Evolutionary conservation across 2,797 vertebrate species (phyloP).

Genomic region (Mus minutoides): DNA sequence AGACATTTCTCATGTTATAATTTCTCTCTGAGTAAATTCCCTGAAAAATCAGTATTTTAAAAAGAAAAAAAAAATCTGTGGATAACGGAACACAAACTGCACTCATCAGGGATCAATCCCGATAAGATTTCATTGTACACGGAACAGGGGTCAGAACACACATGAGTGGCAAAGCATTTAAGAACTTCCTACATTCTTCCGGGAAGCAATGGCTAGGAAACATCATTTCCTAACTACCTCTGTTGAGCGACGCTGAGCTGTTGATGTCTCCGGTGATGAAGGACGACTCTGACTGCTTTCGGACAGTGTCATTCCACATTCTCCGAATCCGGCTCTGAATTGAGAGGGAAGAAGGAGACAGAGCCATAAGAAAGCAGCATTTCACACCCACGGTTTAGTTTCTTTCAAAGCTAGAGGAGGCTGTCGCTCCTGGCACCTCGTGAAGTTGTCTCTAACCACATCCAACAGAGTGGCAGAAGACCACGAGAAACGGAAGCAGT

Average conservation of each 20-base stretch:
- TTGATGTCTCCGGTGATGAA: constrained; percentile 99
- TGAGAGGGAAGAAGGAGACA: constrained; percentile 57
- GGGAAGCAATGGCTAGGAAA: constrained; percentile 80
- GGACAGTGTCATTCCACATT: constrained; percentile 99
- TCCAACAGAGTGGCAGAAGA: background rate
- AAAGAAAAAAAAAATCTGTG: constrained; percentile 50
- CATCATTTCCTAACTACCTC: constrained; percentile 92
- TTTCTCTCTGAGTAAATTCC: constrained; percentile 75
- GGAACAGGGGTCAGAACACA: background rate
- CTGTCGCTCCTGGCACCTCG: constrained; percentile 30
- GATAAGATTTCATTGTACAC: constrained; percentile 34
- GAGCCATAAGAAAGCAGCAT: constrained; percentile 75
- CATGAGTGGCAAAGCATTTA: constrained; percentile 70
- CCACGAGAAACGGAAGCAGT: constrained; percentile 30
- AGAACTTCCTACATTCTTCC: constrained; percentile 74
- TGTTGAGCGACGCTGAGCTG: constrained; percentile 99
- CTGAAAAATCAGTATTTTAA: constrained; percentile 69
- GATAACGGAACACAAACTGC: constrained; percentile 63
- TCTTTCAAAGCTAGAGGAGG: background rate
- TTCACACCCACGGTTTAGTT: constrained; percentile 30
- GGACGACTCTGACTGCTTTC: constrained; percentile 99
- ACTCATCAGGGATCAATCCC: constrained; percentile 55
- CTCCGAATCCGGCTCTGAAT: constrained; percentile 97
- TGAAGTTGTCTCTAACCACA: background rate
- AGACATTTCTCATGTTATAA: constrained; percentile 65